Evolutionary conservation across 2,888 invertebrate genomes (phyloP).

Genomic region (Nemurella pictetii): DNA sequence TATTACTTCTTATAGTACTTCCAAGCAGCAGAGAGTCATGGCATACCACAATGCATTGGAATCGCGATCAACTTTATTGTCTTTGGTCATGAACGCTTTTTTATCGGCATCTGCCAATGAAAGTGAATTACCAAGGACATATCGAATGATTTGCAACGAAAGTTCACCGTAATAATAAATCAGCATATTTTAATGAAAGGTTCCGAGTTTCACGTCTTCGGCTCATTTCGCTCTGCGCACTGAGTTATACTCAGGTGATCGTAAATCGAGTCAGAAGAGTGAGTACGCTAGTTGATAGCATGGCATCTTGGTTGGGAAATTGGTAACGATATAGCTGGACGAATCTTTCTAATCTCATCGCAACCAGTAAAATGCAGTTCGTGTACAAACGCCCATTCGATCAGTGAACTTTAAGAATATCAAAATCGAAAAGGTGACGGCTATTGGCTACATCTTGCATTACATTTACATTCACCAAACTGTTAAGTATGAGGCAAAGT

Average conservation of each 20-base stretch:
- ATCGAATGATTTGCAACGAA: constrained; percentile 18
- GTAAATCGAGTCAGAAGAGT: background rate
- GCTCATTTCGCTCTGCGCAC: background rate
- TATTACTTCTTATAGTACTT: background rate
- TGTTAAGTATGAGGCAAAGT: background rate
- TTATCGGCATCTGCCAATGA: constrained; percentile 12
- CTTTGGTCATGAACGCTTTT: background rate
- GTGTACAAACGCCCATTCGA: background rate
- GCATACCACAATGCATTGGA: background rate
- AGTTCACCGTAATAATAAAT: constrained; percentile 24
- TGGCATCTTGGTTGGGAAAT: background rate
- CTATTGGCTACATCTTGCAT: background rate
- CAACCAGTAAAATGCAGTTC: background rate
- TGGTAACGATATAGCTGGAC: no score
- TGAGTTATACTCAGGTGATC: background rate
- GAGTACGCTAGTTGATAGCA: background rate
- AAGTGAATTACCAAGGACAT: constrained; percentile 29
- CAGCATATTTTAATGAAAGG: background rate
- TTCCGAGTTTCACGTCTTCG: background rate
- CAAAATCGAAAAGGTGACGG: background rate
- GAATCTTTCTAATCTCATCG: background rate
- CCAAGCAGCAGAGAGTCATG: background rate
- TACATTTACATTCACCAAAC: background rate
- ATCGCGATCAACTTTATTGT: background rate
- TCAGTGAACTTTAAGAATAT: background rate